Base-by-base conservation (phyloP, 2,888 invertebrate species). In the Toxonevra muliebris region DNA sequence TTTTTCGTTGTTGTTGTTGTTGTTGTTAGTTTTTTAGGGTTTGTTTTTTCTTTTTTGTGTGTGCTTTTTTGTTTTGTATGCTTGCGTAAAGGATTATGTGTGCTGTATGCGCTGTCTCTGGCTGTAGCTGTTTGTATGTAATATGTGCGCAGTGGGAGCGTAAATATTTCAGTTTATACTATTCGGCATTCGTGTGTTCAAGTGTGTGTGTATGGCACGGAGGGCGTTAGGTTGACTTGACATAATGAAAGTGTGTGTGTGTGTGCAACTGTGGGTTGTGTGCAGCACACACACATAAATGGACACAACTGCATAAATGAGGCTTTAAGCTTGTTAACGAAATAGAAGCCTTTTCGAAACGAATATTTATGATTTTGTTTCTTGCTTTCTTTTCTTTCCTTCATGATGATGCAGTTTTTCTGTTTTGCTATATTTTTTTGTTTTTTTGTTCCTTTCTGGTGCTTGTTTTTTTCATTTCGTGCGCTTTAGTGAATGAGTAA, bases 281-380 rank as follows among this genome's bases (percentile, higher is more conserved):
- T n/a, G 30, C 54, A 48, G 45, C 66, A 65, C 55, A 42, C 52
- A 43, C 13, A 17, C 53, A 59, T 30, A 65, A 68, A 65, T 70
- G 70, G 72, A 72, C 73, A 76, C 71, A 73, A 75, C 74, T 73
- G 76, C 74, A 79, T 79, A 79, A 80, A 79, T 80, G 77, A 74
- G 79, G 76, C 78, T 79, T 75, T 76, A 76, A 82, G 75, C 76
- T 79, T 77, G 75, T 79, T 79, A 79, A 74, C 69, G 69, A 68
- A 70, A 68, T 64, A 63, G 68, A 61, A 65, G 57, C 65, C 66
- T 70, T 70, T 70, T 61, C 30, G 54, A 45, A 41, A 12, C 30
- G 53, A 12, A 17, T 50, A 19, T 30, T 12, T 43, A 58, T 43
- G 57, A 43, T 69, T 57, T 50, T 61, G 15, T 53, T 59, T 66